A percentile compares a stretch with the other conserved stretches of the same genome.
phyloP scores from a whole-genome alignment of 1,140 invertebrate genomes.

The Pseudomyrmex concolor region DNA sequence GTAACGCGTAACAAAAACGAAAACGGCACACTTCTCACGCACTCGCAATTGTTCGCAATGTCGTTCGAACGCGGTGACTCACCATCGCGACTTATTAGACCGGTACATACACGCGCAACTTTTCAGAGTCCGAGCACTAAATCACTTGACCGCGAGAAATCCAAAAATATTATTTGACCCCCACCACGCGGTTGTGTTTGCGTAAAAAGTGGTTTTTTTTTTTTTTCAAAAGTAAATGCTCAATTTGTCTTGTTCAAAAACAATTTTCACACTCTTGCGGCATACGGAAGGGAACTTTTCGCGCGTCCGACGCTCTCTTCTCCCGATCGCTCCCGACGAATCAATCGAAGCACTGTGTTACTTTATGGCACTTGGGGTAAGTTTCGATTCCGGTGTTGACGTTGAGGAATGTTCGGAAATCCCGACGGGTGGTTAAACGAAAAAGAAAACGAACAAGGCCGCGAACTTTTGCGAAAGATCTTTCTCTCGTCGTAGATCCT shows the following conservation, averaged over 20 bases:
- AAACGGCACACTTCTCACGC: slow-evolving; percentile 46
- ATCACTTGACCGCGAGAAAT: neutral
- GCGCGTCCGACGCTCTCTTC: no score
- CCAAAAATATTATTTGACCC: neutral
- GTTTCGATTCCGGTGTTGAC: neutral
- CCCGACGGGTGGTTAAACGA: neutral
- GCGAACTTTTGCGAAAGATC: neutral
- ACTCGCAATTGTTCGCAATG: slow-evolving; percentile 48
- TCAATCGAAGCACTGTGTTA: slow-evolving; percentile 8
- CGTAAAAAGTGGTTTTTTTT: neutral
- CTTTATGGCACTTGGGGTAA: slow-evolving; percentile 10
- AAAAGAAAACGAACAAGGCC: neutral
- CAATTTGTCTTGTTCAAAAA: neutral
- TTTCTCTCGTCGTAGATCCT: neutral
- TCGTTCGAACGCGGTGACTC: slow-evolving; percentile 29
- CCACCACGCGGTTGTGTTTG: neutral
- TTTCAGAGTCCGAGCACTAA: no score
- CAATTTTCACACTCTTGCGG: slow-evolving; percentile 1
- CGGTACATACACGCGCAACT: neutral
- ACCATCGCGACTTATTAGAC: slow-evolving; percentile 48
- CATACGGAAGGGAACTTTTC: neutral
- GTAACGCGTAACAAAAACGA: slow-evolving; percentile 27
- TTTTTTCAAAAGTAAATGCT: neutral
- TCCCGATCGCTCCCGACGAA: neutral
- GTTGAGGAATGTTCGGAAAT: neutral